These are phyloP conservation scores for Philereme vetulata DNA, from an alignment of 2,888 invertebrate species.

Conservation along the genomic window DNA sequence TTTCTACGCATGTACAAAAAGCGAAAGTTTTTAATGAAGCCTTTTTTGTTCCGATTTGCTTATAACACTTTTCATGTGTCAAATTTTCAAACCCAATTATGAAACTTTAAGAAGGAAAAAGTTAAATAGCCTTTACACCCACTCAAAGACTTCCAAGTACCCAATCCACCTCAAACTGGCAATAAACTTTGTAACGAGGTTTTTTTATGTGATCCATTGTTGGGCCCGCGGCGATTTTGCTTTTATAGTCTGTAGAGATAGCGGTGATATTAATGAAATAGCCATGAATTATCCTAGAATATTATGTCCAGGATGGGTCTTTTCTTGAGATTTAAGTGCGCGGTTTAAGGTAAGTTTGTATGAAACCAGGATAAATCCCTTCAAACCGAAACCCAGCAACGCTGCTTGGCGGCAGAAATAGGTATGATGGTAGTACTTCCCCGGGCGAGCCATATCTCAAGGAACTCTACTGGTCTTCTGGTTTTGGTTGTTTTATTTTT, in stretches of 20 bases:
- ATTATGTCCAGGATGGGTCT: background rate
- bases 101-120: slow-evolving; percentile 2
- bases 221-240: slow-evolving; percentile 22
- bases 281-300: slow-evolving; percentile 11
- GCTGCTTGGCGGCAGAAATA: too few species aligned
- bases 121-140: slow-evolving; percentile 15
- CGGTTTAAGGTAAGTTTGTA: background rate
- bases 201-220: slow-evolving; percentile 29
- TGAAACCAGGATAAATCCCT: too few species aligned
- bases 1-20: too few species aligned
- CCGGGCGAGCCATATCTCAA: too few species aligned
- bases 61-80: too few species aligned
- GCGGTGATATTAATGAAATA: slow-evolving; percentile 27
- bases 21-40: background rate
- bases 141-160: slow-evolving; percentile 17
- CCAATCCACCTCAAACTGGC: slow-evolving; percentile 24
- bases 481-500: too few species aligned
- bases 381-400: too few species aligned
- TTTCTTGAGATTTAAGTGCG: background rate
- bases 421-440: too few species aligned
- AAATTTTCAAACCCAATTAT: too few species aligned
- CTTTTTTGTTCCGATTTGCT: too few species aligned
- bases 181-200: slow-evolving; percentile 28
- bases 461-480: too few species aligned
- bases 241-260: slow-evolving; percentile 47